A percentile compares a stretch with the other conserved stretches of the same genome.
phyloP scores from a whole-genome alignment of 92 coral and sea anemone genomes.

The Siderastrea siderea region DNA sequence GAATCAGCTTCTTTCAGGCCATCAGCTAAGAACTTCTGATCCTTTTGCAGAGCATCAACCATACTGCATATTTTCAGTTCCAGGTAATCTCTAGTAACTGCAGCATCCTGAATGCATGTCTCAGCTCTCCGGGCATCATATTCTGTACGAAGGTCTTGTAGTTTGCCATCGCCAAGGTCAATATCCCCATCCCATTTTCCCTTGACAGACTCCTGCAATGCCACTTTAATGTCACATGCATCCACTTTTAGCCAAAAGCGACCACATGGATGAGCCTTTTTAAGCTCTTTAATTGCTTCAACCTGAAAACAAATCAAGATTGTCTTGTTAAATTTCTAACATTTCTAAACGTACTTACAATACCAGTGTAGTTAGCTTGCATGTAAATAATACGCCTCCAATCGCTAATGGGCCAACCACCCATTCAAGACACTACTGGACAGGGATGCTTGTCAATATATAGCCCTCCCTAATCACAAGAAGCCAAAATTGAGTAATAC shows the following conservation, averaged over 20 bases:
- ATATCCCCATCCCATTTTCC: constrained; percentile 48
- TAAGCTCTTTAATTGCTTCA: background rate
- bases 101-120: too few relatives aligned
- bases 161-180: constrained; percentile 26
- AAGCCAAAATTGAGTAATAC: background rate
- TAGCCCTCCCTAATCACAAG: background rate
- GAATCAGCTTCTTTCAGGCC: constrained; percentile 36
- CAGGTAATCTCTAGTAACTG: background rate
- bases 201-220: constrained; percentile 24
- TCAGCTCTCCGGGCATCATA: too few relatives aligned
- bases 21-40: constrained; percentile 33
- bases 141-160: too few relatives aligned
- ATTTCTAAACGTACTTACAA: background rate
- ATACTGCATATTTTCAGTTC: background rate
- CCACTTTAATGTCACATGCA: constrained; percentile 39
- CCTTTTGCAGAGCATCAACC: constrained; percentile 1
- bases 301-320: background rate
- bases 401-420: background rate
- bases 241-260: constrained; percentile 51
- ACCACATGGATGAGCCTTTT: too few relatives aligned
- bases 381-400: too few relatives aligned
- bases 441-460: too few relatives aligned
- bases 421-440: background rate
- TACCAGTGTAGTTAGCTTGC: too few relatives aligned
- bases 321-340: too few relatives aligned